Percentiles rank a stretch among this genome's conserved stretches.
phyloP scores from a whole-genome alignment of 2,888 invertebrate species.

The Luperina testacea region DNA sequence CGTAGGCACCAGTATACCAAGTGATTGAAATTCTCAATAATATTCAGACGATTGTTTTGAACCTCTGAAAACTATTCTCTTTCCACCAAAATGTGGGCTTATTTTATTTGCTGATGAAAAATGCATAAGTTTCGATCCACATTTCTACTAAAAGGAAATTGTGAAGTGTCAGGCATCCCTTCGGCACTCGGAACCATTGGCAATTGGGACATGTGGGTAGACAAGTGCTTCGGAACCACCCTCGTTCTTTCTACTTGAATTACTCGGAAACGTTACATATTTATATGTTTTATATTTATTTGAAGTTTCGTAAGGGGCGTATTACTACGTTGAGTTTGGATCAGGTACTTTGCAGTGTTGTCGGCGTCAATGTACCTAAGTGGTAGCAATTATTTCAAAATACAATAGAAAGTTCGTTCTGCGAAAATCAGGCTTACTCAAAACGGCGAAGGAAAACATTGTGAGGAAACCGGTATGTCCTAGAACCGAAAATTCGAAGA shows the following conservation, averaged over 20 bases:
- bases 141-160: conserved; percentile 45
- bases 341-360: not conserved
- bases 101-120: conserved; percentile 76
- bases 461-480: too few species aligned
- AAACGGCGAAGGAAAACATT: too few species aligned
- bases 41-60: not conserved
- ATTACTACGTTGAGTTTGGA: conserved; percentile 14
- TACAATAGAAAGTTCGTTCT: not conserved
- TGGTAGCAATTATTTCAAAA: not conserved
- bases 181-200: conserved; percentile 51
- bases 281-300: conserved; percentile 54
- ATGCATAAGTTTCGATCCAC: conserved; percentile 70
- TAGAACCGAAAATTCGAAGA: too few species aligned
- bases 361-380: not conserved
- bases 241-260: conserved; percentile 47
- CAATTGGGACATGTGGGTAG: conserved; percentile 53
- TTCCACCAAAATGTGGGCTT: conserved; percentile 59
- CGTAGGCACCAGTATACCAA: not conserved
- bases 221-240: conserved; percentile 48
- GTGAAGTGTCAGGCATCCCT: conserved; percentile 48
- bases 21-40: not conserved
- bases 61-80: not conserved
- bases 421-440: not conserved
- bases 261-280: conserved; percentile 51
- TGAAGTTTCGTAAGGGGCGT: conserved; percentile 8